Evolutionary conservation across 30 jellyfish, hydroid and myxozoan genomes (phyloP).

Genomic region (Hydra vulgaris): DNA sequence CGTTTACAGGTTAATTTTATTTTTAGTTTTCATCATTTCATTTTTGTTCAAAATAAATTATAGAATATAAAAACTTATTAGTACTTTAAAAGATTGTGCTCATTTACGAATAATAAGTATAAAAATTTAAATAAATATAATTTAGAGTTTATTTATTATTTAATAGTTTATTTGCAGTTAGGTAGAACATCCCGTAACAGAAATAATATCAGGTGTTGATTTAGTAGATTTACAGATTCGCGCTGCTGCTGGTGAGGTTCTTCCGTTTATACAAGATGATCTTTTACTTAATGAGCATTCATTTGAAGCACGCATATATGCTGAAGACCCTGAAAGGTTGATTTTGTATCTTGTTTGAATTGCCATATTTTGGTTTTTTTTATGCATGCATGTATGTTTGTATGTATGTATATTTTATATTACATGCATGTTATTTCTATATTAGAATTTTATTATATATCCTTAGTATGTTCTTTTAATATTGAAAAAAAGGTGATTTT

Average conservation of each 20-base stretch:
- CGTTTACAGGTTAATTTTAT: constrained; percentile 52
- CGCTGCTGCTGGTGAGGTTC: constrained; percentile 80
- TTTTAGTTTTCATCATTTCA: not conserved
- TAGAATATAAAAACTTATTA: too few species aligned
- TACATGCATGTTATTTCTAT: too few species aligned
- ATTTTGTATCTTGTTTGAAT: not conserved
- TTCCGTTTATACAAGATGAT: constrained; percentile 71
- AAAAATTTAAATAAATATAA: not conserved
- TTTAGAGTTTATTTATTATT: too few species aligned
- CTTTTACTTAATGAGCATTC: constrained; percentile 69
- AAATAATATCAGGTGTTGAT: constrained; percentile 84
- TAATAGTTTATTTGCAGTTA: not conserved
- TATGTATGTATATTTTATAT: too few species aligned
- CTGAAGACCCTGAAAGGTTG: constrained; percentile 93
- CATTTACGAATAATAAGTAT: too few species aligned
- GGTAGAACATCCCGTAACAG: constrained; percentile 97
- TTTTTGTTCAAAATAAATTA: too few species aligned
- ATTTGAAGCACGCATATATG: constrained; percentile 82
- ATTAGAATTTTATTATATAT: too few species aligned
- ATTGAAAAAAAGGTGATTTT: too few species aligned
- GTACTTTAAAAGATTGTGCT: too few species aligned
- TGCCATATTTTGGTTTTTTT: not conserved
- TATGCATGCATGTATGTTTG: not conserved
- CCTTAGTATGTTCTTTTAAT: too few species aligned
- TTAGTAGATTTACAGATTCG: constrained; percentile 77